phyloP scores from a whole-genome alignment of 2,888 invertebrate species.

The Neoscelio sp. region DNA sequence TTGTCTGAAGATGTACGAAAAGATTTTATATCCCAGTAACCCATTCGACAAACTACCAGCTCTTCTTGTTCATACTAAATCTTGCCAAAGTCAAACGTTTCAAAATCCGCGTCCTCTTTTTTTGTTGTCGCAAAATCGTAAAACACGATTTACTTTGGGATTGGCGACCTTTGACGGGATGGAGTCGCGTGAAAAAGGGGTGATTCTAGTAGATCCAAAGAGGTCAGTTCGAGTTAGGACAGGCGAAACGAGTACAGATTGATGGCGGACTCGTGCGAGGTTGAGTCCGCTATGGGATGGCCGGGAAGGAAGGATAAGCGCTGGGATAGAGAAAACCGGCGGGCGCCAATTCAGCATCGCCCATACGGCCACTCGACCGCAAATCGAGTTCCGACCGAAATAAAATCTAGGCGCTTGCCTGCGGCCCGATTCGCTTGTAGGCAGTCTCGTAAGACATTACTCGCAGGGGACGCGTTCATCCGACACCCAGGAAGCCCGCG shows the following conservation, averaged over 20 bases:
- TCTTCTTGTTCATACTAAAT: slow-evolving; percentile 47
- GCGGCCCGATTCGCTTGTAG: slow-evolving; percentile 74
- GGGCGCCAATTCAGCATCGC: slow-evolving; percentile 79
- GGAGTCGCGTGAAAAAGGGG: slow-evolving; percentile 62
- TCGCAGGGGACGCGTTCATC: slow-evolving; percentile 65
- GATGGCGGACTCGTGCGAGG: slow-evolving; percentile 62
- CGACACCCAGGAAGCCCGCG: slow-evolving; percentile 41
- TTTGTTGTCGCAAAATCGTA: slow-evolving; percentile 61
- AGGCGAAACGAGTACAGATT: slow-evolving; percentile 68
- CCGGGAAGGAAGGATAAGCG: slow-evolving; percentile 41
- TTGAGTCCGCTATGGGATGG: slow-evolving; percentile 26
- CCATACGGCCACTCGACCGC: slow-evolving; percentile 79
- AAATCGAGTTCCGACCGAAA: slow-evolving; percentile 81
- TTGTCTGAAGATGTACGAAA: slow-evolving; percentile 30
- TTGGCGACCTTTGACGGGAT: slow-evolving; percentile 58
- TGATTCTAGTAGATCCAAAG: slow-evolving; percentile 53
- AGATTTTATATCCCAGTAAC: slow-evolving; percentile 44
- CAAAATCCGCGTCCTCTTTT: slow-evolving; percentile 44
- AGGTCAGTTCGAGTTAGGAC: slow-evolving; percentile 61
- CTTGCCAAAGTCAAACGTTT: slow-evolving; percentile 56
- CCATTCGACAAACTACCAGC: slow-evolving; percentile 41
- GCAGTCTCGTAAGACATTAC: slow-evolving; percentile 66
- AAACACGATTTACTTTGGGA: slow-evolving; percentile 64
- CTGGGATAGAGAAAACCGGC: slow-evolving; percentile 31
- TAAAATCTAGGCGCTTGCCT: slow-evolving; percentile 76